phyloP scores from a whole-genome alignment of 2,888 invertebrate genomes.

The Perizoma flavofasciatum region DNA sequence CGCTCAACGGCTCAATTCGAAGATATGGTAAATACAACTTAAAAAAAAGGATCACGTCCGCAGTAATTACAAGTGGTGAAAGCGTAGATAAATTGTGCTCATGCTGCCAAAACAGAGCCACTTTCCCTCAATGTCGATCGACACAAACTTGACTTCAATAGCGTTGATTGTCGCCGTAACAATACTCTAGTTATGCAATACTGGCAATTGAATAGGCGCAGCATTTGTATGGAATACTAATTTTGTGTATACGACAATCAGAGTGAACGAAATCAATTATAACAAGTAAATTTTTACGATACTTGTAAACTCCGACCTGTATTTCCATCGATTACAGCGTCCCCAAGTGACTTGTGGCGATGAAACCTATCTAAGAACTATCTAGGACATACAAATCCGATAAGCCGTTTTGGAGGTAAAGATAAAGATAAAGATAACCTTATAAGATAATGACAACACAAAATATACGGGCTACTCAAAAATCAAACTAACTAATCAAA shows the following conservation, averaged over 20 bases:
- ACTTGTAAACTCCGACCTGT: too few relatives aligned
- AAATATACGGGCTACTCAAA: too few relatives aligned
- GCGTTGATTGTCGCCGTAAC: constrained; percentile 34
- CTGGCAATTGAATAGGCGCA: constrained; percentile 28
- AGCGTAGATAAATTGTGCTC: constrained; percentile 72
- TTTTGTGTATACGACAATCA: constrained; percentile 20
- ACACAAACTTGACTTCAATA: constrained; percentile 53
- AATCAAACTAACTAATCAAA: too few relatives aligned
- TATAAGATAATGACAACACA: too few relatives aligned
- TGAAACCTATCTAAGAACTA: too few relatives aligned
- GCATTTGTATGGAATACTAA: constrained; percentile 13
- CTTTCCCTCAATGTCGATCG: constrained; percentile 69
- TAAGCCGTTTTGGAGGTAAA: too few relatives aligned
- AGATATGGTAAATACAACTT: constrained; percentile 6
- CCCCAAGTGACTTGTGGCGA: too few relatives aligned
- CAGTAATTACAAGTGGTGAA: constrained; percentile 49
- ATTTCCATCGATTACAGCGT: too few relatives aligned
- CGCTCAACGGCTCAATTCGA: constrained; percentile 34
- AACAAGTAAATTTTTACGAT: too few relatives aligned
- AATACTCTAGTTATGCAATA: constrained; percentile 32
- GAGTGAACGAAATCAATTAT: constrained; percentile 8
- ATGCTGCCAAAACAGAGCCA: constrained; percentile 64
- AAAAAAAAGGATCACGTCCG: constrained; percentile 13
- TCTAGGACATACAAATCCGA: too few relatives aligned
- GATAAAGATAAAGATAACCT: too few relatives aligned